A percentile compares a stretch with the other conserved stretches of the same genome.
Evolutionary conservation across 2,888 invertebrate species (phyloP).

Genomic region (Ariolimax columbianus): DNA sequence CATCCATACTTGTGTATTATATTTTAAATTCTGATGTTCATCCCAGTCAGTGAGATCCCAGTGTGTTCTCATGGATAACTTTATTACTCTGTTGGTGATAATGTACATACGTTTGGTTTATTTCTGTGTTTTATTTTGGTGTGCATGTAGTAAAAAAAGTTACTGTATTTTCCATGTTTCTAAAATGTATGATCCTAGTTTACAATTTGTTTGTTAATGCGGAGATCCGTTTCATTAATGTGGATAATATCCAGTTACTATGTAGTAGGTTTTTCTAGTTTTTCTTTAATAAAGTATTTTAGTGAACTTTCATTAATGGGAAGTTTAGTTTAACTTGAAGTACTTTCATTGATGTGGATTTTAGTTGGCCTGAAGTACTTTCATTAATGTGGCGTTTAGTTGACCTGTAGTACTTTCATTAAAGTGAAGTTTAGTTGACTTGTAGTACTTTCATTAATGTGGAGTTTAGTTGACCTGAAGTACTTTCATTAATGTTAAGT

Average conservation of each 20-base stretch:
- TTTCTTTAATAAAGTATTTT: too few species aligned
- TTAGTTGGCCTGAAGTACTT: too few species aligned
- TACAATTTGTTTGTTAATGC: too few species aligned
- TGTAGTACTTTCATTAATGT: neutral
- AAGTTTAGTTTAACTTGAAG: too few species aligned
- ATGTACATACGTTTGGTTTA: neutral
- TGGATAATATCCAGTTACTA: too few species aligned
- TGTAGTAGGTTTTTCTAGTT: too few species aligned
- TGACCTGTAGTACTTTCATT: neutral
- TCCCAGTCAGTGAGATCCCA: neutral
- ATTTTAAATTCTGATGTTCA: neutral
- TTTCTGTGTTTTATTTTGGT: neutral
- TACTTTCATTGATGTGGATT: neutral
- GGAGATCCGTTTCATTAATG: too few species aligned
- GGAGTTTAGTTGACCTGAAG: neutral
- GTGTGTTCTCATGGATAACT: neutral
- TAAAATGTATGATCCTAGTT: neutral
- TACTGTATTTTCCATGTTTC: too few species aligned
- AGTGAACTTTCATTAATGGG: too few species aligned
- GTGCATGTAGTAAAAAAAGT: neutral
- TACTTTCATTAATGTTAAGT: neutral
- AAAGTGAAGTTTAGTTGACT: neutral
- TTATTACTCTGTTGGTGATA: neutral
- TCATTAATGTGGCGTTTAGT: neutral
- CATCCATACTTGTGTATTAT: neutral